Base-by-base conservation (phyloP, 2,888 invertebrate genomes). In the Halictus ligatus region DNA sequence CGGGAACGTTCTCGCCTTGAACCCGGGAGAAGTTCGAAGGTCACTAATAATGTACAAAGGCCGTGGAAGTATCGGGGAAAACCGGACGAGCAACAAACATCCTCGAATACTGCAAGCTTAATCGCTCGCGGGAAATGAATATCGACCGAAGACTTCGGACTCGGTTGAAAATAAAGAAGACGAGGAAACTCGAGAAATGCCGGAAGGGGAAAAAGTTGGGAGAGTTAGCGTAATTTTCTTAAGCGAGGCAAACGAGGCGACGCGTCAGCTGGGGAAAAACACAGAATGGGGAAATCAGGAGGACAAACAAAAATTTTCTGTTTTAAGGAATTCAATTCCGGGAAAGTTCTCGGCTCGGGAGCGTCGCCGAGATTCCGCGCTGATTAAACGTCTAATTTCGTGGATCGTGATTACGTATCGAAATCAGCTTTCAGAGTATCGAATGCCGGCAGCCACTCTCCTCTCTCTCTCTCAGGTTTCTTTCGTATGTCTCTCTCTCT, bases 1-100 rank as follows among this genome's bases (percentile, higher is more conserved):
- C 50, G 46, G 15, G 25, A 40, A 75, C 21, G 43, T n/a, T 72
- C 35, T 72, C 35, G 48, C 84, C 75, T 83, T 84, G 84, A 83
- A 84, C 75, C 64, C 60, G n/a, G 13, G 35, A 1, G 35, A 82
- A 82, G 82, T 84, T 84, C 71, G 72, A 72, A 78, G 75, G 83
- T 84, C 35, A n/a, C 43, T 54, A 21, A 35, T 35, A 50, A 12
- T 46, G n/a, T 29, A 50, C 50, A 75, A 69, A 78, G 60, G 48
- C 46, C 35, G 35, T 46, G 35, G 21, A 8, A 77, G 18, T n/a
- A 67, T 35, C 29, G 21, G n/a, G 3, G 3, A 48, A 48, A 8
- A 76, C 29, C 0, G 35, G 29, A 74, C 18, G 50, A 4, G 64
- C 35, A 69, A 8, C 8, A 7, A 58, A 25, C 18, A 67, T 58